phyloP scores from a whole-genome alignment of 2,113 vertebrate genomes.

The Prolemur simus region DNA sequence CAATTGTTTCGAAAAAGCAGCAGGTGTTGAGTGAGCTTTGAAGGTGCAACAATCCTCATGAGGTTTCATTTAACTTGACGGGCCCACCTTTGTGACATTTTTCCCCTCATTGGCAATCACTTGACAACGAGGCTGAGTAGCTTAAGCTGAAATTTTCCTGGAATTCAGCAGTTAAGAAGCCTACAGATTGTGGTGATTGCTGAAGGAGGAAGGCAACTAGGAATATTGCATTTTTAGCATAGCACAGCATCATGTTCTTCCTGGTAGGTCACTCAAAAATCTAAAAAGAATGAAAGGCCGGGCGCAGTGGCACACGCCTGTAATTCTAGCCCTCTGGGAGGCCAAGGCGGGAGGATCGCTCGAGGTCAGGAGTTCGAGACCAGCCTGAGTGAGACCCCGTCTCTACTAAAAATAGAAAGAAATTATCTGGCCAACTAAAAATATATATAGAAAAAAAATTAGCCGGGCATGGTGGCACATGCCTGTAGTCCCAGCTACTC shows the following conservation, averaged over 20 bases:
- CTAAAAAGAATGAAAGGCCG: neutral
- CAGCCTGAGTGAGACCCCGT: too few relatives aligned
- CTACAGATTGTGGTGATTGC: neutral
- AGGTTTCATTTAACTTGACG: neutral
- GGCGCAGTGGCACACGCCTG: too few relatives aligned
- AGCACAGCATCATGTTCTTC: neutral
- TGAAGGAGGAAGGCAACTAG: neutral
- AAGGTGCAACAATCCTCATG: neutral
- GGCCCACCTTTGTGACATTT: neutral
- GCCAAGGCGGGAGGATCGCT: too few relatives aligned
- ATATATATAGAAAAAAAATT: too few relatives aligned
- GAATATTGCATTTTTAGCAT: neutral
- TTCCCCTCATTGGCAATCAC: neutral
- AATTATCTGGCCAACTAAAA: too few relatives aligned
- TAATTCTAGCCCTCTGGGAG: too few relatives aligned
- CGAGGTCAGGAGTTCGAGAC: too few relatives aligned
- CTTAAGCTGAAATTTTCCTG: conserved; percentile 3
- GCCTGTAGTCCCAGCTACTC: too few relatives aligned
- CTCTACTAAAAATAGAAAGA: too few relatives aligned
- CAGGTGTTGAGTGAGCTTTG: neutral
- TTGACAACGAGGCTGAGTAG: neutral
- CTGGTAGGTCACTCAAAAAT: neutral
- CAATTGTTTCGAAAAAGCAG: neutral
- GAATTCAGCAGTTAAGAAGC: neutral
- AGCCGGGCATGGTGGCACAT: too few relatives aligned